phyloP scores from a whole-genome alignment of 2,113 vertebrate species.

The Apteryx mantelli region DNA sequence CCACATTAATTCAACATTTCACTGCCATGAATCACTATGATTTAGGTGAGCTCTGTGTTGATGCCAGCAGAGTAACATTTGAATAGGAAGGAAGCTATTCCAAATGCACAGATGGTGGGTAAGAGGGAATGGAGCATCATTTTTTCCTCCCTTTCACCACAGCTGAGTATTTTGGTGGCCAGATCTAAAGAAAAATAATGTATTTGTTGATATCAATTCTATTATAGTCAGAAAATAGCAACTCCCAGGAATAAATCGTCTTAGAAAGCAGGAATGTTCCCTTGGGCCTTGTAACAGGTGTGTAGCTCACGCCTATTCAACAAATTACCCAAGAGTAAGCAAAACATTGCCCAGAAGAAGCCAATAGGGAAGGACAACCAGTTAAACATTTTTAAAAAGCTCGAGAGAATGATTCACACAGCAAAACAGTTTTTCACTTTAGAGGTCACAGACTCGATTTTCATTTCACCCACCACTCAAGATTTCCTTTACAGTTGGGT shows the following conservation, averaged over 20 bases:
- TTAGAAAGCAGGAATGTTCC: not conserved
- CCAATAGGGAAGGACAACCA: not conserved
- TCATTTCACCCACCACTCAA: not conserved
- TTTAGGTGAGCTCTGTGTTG: not conserved
- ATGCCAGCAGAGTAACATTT: not conserved
- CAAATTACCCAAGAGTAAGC: not conserved
- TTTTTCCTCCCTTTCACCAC: not conserved
- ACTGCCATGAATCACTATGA: rapidly evolving
- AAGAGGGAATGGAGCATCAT: not conserved
- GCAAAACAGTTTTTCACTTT: not conserved
- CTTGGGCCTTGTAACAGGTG: not conserved
- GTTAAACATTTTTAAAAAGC: not conserved
- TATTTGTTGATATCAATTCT: not conserved
- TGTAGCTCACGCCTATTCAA: not conserved
- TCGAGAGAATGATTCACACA: not conserved
- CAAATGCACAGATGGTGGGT: not conserved
- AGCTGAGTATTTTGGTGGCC: not conserved
- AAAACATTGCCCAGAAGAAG: not conserved
- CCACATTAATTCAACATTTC: not conserved
- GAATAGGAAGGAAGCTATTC: not conserved
- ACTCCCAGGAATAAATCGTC: not conserved
- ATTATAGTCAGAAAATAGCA: not conserved
- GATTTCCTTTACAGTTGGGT: not conserved
- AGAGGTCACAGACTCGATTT: not conserved
- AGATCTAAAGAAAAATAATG: not conserved